phyloP scores from a whole-genome alignment of 2,113 vertebrate species.

The Rynchops niger region DNA sequence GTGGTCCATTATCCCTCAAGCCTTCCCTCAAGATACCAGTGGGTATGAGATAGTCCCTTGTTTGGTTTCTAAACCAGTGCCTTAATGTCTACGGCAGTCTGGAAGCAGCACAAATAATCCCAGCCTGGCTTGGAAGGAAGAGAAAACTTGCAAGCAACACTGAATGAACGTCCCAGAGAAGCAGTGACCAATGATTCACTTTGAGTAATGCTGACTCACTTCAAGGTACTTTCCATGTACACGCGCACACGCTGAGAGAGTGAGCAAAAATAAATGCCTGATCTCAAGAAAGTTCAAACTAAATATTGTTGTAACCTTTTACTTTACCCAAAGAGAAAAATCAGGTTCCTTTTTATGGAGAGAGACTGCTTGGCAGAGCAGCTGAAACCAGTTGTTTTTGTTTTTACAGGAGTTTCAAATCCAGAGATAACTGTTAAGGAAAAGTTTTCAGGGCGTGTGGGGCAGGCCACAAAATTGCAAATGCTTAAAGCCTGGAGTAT shows the following conservation, averaged over 20 bases:
- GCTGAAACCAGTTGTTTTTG: conserved; percentile 71
- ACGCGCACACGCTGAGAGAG: conserved; percentile 57
- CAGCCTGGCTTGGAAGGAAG: background rate
- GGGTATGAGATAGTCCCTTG: background rate
- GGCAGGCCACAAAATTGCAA: conserved; percentile 58
- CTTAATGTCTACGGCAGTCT: background rate
- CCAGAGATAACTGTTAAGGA: conserved; percentile 70
- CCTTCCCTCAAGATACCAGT: background rate
- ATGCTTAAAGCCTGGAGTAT: conserved; percentile 45
- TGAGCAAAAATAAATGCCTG: conserved; percentile 70
- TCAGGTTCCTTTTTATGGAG: conserved; percentile 71
- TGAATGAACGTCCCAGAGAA: conserved; percentile 60
- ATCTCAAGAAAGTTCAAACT: conserved; percentile 70
- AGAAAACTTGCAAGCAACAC: conserved; percentile 1
- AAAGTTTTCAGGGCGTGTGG: conserved; percentile 58
- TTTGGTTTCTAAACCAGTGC: background rate
- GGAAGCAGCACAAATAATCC: conserved; percentile 1
- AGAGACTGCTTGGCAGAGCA: conserved; percentile 48
- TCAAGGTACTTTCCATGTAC: conserved; percentile 76
- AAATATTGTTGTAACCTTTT: conserved; percentile 82
- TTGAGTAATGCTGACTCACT: conserved; percentile 74
- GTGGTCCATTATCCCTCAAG: background rate
- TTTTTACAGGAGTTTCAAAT: conserved; percentile 72
- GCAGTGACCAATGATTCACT: conserved; percentile 73
- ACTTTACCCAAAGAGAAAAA: conserved; percentile 64